Conservation (phyloP, 2,797 vertebrate genomes). For the Zalophus californianus region DNA sequence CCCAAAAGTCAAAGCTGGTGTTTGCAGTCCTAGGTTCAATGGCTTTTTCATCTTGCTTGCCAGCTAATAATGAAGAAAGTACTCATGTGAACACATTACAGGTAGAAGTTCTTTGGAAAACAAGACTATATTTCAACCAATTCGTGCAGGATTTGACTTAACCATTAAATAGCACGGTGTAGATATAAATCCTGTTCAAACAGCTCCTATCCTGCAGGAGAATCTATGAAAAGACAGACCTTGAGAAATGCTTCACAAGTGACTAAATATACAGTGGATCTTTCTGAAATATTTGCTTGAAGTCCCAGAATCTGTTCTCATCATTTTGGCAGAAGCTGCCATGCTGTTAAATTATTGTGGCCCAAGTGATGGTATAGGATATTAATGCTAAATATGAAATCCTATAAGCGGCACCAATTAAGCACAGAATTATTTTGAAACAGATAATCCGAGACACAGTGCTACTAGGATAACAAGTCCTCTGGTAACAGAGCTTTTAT, state of each 20-base stretch:
- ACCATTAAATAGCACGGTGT: neutral
- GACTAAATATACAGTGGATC: neutral
- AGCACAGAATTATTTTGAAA: slow-evolving; percentile 38
- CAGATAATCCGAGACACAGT: neutral
- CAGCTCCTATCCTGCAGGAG: neutral
- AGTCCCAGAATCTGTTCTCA: neutral
- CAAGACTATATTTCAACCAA: slow-evolving; percentile 24
- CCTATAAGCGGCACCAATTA: neutral
- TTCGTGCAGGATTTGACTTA: neutral
- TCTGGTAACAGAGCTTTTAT: neutral
- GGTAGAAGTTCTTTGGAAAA: neutral
- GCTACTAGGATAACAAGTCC: neutral
- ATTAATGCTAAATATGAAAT: slow-evolving; percentile 34
- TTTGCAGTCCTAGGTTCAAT: neutral
- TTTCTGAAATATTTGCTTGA: slow-evolving; percentile 30
- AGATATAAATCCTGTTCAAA: neutral
- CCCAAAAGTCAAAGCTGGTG: neutral
- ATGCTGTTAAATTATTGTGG: neutral
- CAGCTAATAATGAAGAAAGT: neutral
- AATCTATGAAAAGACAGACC: slow-evolving; percentile 21
- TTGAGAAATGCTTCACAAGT: neutral
- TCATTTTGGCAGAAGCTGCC: slow-evolving; percentile 52
- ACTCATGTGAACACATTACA: neutral
- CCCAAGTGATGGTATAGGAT: neutral
- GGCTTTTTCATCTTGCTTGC: slow-evolving; percentile 9